Conservation (phyloP, 2,797 vertebrate genomes). For the Taenioides sp. region DNA sequence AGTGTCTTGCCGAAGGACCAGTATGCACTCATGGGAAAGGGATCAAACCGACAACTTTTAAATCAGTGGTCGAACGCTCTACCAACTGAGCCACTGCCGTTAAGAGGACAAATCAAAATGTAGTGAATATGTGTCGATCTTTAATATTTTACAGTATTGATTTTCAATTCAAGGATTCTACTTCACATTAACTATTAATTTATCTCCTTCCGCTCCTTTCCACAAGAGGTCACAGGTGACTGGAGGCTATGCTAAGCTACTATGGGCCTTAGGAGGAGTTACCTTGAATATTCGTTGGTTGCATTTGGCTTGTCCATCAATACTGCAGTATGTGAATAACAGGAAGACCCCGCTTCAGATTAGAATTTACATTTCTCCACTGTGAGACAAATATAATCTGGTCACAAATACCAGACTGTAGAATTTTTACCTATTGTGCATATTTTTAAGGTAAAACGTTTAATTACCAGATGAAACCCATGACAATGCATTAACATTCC, state of each 20-base stretch:
- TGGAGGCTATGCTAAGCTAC: neutral
- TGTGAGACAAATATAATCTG: too few species aligned
- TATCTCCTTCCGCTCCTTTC: neutral
- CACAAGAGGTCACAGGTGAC: neutral
- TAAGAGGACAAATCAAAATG: neutral
- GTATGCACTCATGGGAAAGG: neutral
- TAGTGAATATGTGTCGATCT: neutral
- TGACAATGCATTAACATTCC: too few species aligned
- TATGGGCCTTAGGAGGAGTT: neutral
- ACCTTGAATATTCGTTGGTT: neutral
- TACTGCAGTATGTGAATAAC: neutral
- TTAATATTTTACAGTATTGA: slow-evolving; percentile 8
- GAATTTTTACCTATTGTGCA: too few species aligned
- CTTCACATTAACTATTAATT: slow-evolving; percentile 7
- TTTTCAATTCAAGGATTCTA: slow-evolving; percentile 5
- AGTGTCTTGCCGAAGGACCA: neutral
- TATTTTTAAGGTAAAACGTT: too few species aligned
- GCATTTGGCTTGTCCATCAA: neutral
- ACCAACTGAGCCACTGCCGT: neutral
- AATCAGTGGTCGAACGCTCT: neutral
- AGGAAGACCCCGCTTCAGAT: neutral
- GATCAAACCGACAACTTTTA: neutral
- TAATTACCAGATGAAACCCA: too few species aligned
- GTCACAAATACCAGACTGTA: too few species aligned
- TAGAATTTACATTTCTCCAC: too few species aligned